Percentiles rank a stretch among this genome's conserved stretches.
Evolutionary conservation across 2,113 vertebrate genomes (phyloP).

Genomic region (Heterochromis multidens): DNA sequence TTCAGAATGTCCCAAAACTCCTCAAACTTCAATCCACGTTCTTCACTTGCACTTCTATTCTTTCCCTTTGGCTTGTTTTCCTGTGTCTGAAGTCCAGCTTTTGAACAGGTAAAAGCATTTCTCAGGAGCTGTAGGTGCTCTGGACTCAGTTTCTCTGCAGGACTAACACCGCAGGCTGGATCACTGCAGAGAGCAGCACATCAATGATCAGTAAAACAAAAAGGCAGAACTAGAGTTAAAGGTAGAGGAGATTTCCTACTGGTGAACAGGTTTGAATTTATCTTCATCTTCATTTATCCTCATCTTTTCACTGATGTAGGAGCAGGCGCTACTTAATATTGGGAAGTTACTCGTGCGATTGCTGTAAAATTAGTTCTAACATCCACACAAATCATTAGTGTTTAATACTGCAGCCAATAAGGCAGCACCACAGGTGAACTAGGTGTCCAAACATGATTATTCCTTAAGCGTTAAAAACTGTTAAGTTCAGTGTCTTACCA

Average conservation of each 20-base stretch:
- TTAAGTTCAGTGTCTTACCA: background rate
- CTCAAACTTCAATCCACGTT: slow-evolving; percentile 30
- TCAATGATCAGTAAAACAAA: background rate
- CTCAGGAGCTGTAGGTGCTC: slow-evolving; percentile 51
- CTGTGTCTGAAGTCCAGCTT: background rate
- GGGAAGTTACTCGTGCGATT: too few species aligned
- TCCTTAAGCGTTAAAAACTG: background rate
- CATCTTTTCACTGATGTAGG: too few species aligned
- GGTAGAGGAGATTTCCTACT: background rate
- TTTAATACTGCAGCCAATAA: background rate
- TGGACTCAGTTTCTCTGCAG: slow-evolving; percentile 45
- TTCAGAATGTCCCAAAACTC: slow-evolving; percentile 53
- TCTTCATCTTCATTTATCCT: too few species aligned
- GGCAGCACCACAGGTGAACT: background rate
- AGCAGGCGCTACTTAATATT: too few species aligned
- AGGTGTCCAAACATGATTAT: background rate
- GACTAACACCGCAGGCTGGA: slow-evolving; percentile 2
- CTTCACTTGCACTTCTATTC: background rate
- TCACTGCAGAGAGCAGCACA: slow-evolving; percentile 26
- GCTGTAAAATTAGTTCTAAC: too few species aligned
- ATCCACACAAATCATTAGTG: too few species aligned
- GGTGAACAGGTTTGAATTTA: too few species aligned
- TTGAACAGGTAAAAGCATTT: slow-evolving; percentile 32
- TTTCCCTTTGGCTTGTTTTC: background rate
- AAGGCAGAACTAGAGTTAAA: background rate